phyloP scores from a whole-genome alignment of 2,888 invertebrate species.

The Coleophora deauratella region DNA sequence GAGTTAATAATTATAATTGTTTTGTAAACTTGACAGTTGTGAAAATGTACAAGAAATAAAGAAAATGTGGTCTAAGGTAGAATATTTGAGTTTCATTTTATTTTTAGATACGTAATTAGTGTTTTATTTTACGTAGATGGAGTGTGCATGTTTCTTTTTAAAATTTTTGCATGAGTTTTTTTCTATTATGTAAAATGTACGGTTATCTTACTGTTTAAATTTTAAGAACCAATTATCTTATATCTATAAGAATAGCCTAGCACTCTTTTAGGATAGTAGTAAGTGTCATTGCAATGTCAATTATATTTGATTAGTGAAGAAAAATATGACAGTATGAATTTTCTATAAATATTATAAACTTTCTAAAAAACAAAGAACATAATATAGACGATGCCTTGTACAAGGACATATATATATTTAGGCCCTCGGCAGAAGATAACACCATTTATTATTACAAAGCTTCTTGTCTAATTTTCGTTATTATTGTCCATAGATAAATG shows the following conservation, averaged over 20 bases:
- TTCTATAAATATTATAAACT: conserved; percentile 62
- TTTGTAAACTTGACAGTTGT: conserved; percentile 55
- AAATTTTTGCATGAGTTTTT: conserved; percentile 42
- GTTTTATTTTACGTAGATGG: conserved; percentile 37
- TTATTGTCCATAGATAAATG: conserved; percentile 42
- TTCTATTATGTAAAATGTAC: conserved; percentile 13
- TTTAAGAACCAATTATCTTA: conserved; percentile 57
- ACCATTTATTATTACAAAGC: conserved; percentile 24
- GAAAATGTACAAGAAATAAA: conserved; percentile 68
- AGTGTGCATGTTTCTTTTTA: conserved; percentile 57
- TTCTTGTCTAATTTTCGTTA: conserved; percentile 32
- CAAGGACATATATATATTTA: conserved; percentile 31
- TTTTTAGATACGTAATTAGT: conserved; percentile 19
- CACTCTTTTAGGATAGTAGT: conserved; percentile 67
- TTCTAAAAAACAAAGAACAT: conserved; percentile 36
- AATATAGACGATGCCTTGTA: conserved; percentile 32
- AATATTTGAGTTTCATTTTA: conserved; percentile 55
- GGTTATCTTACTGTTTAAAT: conserved; percentile 22
- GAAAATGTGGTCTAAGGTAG: conserved; percentile 56
- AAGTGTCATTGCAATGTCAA: conserved; percentile 72
- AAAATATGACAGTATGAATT: conserved; percentile 57
- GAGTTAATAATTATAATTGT: conserved; percentile 25
- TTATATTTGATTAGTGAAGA: conserved; percentile 69
- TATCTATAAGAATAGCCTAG: conserved; percentile 66
- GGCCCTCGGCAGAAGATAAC: conserved; percentile 25